These are phyloP conservation scores for Nebria ingens DNA, from an alignment of 1,140 invertebrate genomes.

Conservation along the genomic window DNA sequence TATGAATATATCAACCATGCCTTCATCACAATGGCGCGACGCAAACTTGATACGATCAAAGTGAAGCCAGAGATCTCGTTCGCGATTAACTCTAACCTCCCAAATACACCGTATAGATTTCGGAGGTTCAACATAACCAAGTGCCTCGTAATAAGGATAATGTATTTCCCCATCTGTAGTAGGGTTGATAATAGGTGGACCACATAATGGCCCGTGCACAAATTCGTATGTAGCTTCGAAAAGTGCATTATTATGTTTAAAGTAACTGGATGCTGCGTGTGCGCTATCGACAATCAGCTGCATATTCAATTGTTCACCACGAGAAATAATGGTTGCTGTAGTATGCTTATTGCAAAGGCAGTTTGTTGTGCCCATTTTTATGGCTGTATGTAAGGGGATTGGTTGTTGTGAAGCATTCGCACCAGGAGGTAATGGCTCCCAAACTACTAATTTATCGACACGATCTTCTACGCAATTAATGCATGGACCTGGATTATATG, in stretches of 20 bases:
- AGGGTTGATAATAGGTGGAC: slow-evolving; percentile 64
- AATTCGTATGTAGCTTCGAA: slow-evolving; percentile 81
- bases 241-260: slow-evolving; percentile 69
- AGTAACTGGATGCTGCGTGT: slow-evolving; percentile 73
- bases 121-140: slow-evolving; percentile 63
- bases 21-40: slow-evolving; percentile 67
- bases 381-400: slow-evolving; percentile 43
- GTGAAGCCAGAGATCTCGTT: slow-evolving; percentile 74
- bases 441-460: slow-evolving; percentile 68
- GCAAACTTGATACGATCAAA: slow-evolving; percentile 78
- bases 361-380: slow-evolving; percentile 41
- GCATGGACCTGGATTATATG: slow-evolving; percentile 68
- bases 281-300: slow-evolving; percentile 70
- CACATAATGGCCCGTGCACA: slow-evolving; percentile 77
- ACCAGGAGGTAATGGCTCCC: slow-evolving; percentile 49
- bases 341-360: slow-evolving; percentile 55
- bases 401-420: slow-evolving; percentile 31
- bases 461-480: slow-evolving; percentile 73
- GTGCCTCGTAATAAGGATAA: slow-evolving; percentile 72
- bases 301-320: slow-evolving; percentile 64
- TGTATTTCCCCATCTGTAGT: slow-evolving; percentile 71
- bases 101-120: slow-evolving; percentile 76
- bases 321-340: slow-evolving; percentile 53
- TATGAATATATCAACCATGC: slow-evolving; percentile 71
- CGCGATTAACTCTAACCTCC: slow-evolving; percentile 70